phyloP scores from a whole-genome alignment of 2,888 invertebrate genomes.

The Operophtera brumata region DNA sequence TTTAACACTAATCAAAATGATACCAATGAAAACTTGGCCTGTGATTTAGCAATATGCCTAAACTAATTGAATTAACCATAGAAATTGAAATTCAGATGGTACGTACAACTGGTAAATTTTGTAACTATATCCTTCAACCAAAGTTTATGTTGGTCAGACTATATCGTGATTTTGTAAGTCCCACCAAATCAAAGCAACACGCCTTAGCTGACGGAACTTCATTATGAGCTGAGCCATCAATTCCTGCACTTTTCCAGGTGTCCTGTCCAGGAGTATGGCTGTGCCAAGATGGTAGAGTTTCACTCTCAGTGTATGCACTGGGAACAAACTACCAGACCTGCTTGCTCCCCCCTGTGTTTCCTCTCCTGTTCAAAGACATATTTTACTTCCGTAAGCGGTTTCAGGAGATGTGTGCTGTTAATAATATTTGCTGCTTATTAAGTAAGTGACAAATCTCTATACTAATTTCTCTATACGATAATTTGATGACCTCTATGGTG shows the following conservation, averaged over 20 bases:
- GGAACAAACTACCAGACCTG: conserved; percentile 86
- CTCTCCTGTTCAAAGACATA: conserved; percentile 85
- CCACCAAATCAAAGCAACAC: too few species aligned
- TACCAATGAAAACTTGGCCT: conserved; percentile 11
- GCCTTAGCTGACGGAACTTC: too few species aligned
- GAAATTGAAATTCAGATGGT: conserved; percentile 81
- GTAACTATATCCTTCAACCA: too few species aligned
- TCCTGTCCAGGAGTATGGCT: conserved; percentile 94
- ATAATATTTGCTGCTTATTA: conserved; percentile 69
- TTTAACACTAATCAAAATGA: conserved; percentile 10
- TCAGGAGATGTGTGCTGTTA: conserved; percentile 64
- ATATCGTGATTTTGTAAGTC: too few species aligned
- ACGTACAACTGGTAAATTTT: conserved; percentile 18
- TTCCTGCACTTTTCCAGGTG: conserved; percentile 70
- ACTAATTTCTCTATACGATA: too few species aligned
- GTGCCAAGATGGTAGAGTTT: conserved; percentile 88
- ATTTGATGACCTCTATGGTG: too few species aligned
- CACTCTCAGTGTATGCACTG: conserved; percentile 84
- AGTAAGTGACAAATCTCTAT: conserved; percentile 50
- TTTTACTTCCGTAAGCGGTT: conserved; percentile 82
- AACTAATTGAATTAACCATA: conserved; percentile 80
- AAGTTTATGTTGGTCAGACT: too few species aligned
- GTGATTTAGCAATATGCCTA: conserved; percentile 61
- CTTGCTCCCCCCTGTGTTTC: conserved; percentile 84
- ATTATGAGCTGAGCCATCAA: too few species aligned